phyloP scores from a whole-genome alignment of 2,113 vertebrate genomes.

The Thunnus thynnus region DNA sequence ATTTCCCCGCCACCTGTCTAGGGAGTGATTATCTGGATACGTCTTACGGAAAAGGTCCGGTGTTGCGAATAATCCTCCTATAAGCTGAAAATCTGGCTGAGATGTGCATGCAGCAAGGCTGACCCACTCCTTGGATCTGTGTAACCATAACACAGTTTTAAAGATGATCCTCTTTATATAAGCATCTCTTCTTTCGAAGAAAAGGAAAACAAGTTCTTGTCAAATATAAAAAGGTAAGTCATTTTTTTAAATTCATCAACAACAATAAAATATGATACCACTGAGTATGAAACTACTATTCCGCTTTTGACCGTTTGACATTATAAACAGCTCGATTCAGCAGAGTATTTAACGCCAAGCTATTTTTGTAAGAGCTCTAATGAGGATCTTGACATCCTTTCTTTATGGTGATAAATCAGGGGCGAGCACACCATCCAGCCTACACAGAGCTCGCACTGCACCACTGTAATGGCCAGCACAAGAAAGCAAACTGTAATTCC shows the following conservation, averaged over 20 bases:
- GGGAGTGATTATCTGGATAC: slow-evolving; percentile 63
- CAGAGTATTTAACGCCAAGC: slow-evolving; percentile 58
- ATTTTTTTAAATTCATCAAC: slow-evolving; percentile 3
- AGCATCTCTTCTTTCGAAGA: slow-evolving; percentile 44
- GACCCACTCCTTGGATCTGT: slow-evolving; percentile 51
- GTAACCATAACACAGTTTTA: slow-evolving; percentile 43
- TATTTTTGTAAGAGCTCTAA: slow-evolving; percentile 69
- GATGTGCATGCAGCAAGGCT: slow-evolving; percentile 45
- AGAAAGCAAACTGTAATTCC: slow-evolving; percentile 53
- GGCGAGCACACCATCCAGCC: slow-evolving; percentile 18
- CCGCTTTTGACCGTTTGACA: neutral
- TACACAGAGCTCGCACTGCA: slow-evolving; percentile 21
- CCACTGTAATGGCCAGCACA: slow-evolving; percentile 36
- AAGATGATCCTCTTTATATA: slow-evolving; percentile 53
- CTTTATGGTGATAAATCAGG: slow-evolving; percentile 54
- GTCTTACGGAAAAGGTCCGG: slow-evolving; percentile 57
- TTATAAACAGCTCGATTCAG: slow-evolving; percentile 36
- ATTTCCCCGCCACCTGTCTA: slow-evolving; percentile 62
- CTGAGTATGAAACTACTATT: slow-evolving; percentile 1
- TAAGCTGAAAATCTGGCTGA: slow-evolving; percentile 75
- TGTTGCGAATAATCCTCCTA: slow-evolving; percentile 70
- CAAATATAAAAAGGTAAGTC: neutral
- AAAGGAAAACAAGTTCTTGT: slow-evolving; percentile 20
- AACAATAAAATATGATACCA: neutral
- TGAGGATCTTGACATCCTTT: slow-evolving; percentile 65